Percentiles rank a stretch among this genome's conserved stretches.
Evolutionary conservation across 2,797 vertebrate genomes (phyloP).

Genomic region (Lithobates sylvaticus): DNA sequence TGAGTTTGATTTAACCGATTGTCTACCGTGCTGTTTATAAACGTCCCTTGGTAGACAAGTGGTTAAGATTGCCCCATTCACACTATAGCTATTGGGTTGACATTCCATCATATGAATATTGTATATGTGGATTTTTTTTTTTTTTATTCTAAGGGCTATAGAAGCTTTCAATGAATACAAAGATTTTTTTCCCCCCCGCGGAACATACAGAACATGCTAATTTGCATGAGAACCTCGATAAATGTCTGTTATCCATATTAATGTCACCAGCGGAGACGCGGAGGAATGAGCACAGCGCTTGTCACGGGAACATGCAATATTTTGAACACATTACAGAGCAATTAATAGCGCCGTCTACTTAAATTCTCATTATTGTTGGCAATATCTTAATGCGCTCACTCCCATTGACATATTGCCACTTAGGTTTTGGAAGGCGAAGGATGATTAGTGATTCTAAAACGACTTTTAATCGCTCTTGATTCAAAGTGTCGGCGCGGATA

Average conservation of each 20-base stretch:
- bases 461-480: conserved; percentile 40
- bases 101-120: too few relatives aligned
- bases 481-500: conserved; percentile 13
- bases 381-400: conserved; percentile 27
- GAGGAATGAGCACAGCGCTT: conserved; percentile 21
- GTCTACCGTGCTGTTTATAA: too few relatives aligned
- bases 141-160: too few relatives aligned
- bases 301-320: conserved; percentile 51
- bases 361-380: conserved; percentile 51
- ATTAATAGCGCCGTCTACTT: conserved; percentile 52
- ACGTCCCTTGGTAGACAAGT: too few relatives aligned
- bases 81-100: too few relatives aligned
- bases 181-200: too few relatives aligned
- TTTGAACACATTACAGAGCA: conserved; percentile 56
- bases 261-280: not conserved
- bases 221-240: conserved; percentile 14
- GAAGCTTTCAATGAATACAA: too few relatives aligned
- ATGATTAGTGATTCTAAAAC: conserved; percentile 51
- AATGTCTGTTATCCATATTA: not conserved
- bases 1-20: too few relatives aligned
- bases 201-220: not conserved
- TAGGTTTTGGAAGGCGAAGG: conserved; percentile 28
- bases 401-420: conserved; percentile 47
- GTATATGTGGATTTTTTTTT: too few relatives aligned
- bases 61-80: too few relatives aligned